phyloP scores from a whole-genome alignment of 2,797 vertebrate genomes.

The Antrozous pallidus region DNA sequence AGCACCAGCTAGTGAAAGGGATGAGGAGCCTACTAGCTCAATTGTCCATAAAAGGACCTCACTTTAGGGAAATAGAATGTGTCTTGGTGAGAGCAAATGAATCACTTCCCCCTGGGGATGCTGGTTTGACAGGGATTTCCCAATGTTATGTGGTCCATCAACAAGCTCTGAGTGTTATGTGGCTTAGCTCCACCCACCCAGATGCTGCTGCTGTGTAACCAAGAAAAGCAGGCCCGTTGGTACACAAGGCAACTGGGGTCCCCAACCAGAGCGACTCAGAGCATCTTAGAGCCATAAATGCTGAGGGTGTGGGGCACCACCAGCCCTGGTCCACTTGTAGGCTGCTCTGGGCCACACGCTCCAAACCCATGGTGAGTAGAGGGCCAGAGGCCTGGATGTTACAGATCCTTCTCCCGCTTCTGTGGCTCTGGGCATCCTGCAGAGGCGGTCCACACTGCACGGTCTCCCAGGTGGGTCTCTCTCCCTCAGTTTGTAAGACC shows the following conservation, averaged over 20 bases:
- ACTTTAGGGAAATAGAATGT: fast-evolving
- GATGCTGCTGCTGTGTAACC: not conserved
- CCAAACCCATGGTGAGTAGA: not conserved
- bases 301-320: fast-evolving
- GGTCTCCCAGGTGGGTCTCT: not conserved
- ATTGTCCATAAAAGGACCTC: not conserved
- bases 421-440: not conserved
- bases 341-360: not conserved
- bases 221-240: not conserved
- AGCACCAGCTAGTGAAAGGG: not conserved
- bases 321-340: fast-evolving
- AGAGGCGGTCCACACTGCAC: not conserved
- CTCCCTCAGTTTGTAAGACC: not conserved
- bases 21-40: not conserved
- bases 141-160: not conserved
- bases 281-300: not conserved
- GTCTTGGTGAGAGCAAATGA: not conserved
- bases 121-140: not conserved
- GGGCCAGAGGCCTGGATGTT: not conserved
- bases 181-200: not conserved
- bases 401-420: not conserved
- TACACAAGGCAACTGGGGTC: fast-evolving
- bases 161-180: not conserved
- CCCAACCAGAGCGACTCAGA: fast-evolving
- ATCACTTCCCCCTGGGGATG: not conserved